These are phyloP conservation scores for Jaculus jaculus DNA, from an alignment of 2,113 vertebrate genomes.

Conservation along the genomic window DNA sequence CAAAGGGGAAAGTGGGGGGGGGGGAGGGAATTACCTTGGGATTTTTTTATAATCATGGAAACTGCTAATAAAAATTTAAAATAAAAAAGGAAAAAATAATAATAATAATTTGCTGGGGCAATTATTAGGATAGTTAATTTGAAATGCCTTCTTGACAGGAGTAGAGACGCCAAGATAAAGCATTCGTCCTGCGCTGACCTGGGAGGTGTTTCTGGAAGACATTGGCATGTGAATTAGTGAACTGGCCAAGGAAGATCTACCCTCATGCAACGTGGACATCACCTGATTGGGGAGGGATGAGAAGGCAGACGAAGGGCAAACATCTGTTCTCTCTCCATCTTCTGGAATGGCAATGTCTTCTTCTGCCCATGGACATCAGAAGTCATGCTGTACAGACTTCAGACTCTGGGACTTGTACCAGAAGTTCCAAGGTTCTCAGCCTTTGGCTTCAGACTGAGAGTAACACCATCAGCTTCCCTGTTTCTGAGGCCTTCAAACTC, in stretches of 20 bases:
- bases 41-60: too few relatives aligned
- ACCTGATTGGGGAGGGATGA: too few relatives aligned
- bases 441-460: background rate
- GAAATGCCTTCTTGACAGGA: background rate
- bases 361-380: background rate
- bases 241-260: background rate
- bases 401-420: background rate
- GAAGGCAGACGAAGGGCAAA: background rate
- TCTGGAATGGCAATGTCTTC: background rate
- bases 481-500: background rate
- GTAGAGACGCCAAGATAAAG: background rate
- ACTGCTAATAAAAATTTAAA: too few relatives aligned
- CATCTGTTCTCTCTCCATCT: background rate
- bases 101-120: background rate
- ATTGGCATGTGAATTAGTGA: background rate
- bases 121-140: background rate
- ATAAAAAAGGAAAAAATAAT: too few relatives aligned
- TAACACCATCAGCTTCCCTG: background rate
- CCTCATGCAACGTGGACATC: background rate
- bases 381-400: background rate
- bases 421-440: background rate
- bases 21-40: too few relatives aligned
- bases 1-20: too few relatives aligned
- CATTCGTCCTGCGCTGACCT: too few relatives aligned
- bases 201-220: background rate